Base-by-base conservation (phyloP, 2,113 vertebrate species). In the Etia nguti region DNA sequence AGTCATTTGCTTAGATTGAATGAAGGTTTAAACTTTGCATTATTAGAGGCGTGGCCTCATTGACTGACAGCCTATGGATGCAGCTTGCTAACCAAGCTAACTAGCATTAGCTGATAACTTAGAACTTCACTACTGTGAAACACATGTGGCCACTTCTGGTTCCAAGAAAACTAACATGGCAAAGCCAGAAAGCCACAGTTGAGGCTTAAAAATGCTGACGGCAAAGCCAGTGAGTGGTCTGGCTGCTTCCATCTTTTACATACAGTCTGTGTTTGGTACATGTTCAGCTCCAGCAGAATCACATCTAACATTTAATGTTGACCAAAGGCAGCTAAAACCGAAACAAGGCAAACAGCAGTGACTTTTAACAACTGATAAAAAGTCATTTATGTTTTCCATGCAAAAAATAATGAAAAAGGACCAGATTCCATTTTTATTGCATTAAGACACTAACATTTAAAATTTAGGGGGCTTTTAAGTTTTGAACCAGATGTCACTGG, bases 161-260 rank as follows among this genome's bases (percentile, higher is more conserved):
- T 36, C 60, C 60, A 65, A 13, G 34, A 65, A 65, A 5, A 8
- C 60, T 5, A 38, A 12, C 34, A 65, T 38, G 18, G 34, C 2
- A 1, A n/a, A 38, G 34, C n/a, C 34, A 65, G 31, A 65, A 38
- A 36, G 60, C 60, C 18, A 36, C 59, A 62, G 59, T 62, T 0
- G 0, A 34, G 9, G 59, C 5, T 2, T 34, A 18, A 62, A 62
- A 62, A 65, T n/a, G 6, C 10, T 13, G 41, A 43, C 11, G 13
- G 4, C 41, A 43, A 50, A 50, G 20, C 16, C 16, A 50, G 16
- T 18, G 48, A 50, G 16, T 8, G 16, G 3, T 1, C 20, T 15
- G 20, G 65, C 36, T 15, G 36, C 65, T 43, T 6, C n/a, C n/a
- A 43, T 70, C 12, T 43, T 70, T 10, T 9, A 43, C 3, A 70